phyloP scores from a whole-genome alignment of 2,113 vertebrate species.

The Stegastes partitus region DNA sequence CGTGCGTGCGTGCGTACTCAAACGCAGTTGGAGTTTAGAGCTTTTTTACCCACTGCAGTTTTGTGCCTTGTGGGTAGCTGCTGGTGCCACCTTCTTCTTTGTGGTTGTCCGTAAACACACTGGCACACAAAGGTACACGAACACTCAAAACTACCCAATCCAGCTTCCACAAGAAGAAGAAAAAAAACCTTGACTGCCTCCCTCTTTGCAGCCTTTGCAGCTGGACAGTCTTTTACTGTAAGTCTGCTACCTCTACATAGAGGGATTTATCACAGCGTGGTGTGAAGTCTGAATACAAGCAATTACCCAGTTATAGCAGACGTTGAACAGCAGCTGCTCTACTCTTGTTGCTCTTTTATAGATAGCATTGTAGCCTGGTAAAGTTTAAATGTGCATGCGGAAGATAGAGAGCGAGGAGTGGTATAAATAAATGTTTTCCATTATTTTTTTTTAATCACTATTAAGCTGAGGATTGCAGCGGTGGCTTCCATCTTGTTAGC shows the following conservation, averaged over 20 bases:
- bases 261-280: slow-evolving; percentile 63
- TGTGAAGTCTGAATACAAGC: slow-evolving; percentile 49
- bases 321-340: slow-evolving; percentile 23
- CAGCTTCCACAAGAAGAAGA: not conserved
- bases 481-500: no score
- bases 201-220: slow-evolving; percentile 15
- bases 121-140: not conserved
- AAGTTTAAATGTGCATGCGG: slow-evolving; percentile 3
- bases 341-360: slow-evolving; percentile 18
- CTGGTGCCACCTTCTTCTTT: slow-evolving; percentile 22
- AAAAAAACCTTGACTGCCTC: not conserved
- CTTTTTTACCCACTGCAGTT: slow-evolving; percentile 33
- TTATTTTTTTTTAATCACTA: no score
- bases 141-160: not conserved
- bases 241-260: slow-evolving; percentile 45
- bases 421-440: no score
- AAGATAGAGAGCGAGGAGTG: not conserved
- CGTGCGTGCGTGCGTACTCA: not conserved
- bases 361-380: slow-evolving; percentile 14
- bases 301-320: slow-evolving; percentile 56
- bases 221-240: slow-evolving; percentile 33
- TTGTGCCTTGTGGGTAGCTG: slow-evolving; percentile 12
- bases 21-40: slow-evolving; percentile 8
- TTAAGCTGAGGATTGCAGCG: no score
- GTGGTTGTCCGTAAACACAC: not conserved